Conservation (phyloP, 1,140 invertebrate genomes). For the Alviniconcha marisindica region DNA sequence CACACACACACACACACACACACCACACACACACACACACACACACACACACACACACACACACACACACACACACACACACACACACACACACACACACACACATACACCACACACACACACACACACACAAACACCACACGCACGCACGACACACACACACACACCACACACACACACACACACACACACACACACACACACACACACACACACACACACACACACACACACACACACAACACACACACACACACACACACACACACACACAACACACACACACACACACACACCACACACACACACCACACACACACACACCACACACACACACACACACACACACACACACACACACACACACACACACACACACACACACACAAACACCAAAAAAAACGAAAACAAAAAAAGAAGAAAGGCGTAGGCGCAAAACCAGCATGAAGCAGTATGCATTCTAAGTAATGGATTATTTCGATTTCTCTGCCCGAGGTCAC, state of each 20-base stretch:
- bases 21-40: constrained; percentile 26
- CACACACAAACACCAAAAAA: constrained; percentile 11
- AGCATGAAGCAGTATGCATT: too few species aligned
- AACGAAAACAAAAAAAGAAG: too few species aligned
- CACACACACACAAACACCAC: not conserved
- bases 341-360: constrained; percentile 21
- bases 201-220: constrained; percentile 29
- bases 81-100: constrained; percentile 4
- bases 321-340: not conserved
- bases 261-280: not conserved
- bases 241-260: constrained; percentile 10
- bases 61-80: constrained; percentile 15
- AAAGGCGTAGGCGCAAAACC: too few species aligned
- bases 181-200: constrained; percentile 5
- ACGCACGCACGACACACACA: too few species aligned
- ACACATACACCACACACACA: constrained; percentile 28
- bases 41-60: not conserved
- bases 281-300: constrained; percentile 32
- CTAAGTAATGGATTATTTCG: too few species aligned
- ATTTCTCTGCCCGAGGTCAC: too few species aligned
- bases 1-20: too few species aligned
- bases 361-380: constrained; percentile 12
- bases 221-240: not conserved
- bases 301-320: too few species aligned
- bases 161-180: constrained; percentile 2